Conservation (phyloP, 2,888 invertebrate species). For the Netelia virgata region DNA sequence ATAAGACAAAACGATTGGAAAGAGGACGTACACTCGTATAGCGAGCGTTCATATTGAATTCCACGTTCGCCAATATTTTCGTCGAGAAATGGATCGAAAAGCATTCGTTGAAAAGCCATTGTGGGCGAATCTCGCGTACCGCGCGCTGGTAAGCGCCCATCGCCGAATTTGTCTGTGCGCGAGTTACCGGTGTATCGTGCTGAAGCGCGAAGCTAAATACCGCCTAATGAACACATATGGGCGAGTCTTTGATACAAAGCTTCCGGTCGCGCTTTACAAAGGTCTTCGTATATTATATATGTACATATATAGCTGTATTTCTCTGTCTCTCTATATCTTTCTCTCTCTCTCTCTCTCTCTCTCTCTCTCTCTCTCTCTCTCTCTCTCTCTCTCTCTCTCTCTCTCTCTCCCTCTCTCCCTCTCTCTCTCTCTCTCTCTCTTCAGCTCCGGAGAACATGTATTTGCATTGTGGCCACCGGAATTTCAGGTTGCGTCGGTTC, state of each 20-base stretch:
- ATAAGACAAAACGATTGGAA: slow-evolving; percentile 20
- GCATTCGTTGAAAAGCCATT: slow-evolving; percentile 49
- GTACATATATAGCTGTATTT: too few relatives aligned
- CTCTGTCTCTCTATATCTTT: too few relatives aligned
- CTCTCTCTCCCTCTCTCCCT: neutral
- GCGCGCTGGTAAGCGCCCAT: too few relatives aligned
- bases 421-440: slow-evolving; percentile 12
- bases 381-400: slow-evolving; percentile 11
- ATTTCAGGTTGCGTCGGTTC: slow-evolving; percentile 75
- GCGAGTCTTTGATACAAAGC: slow-evolving; percentile 80
- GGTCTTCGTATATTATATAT: slow-evolving; percentile 30
- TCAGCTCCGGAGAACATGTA: slow-evolving; percentile 64
- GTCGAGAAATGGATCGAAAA: slow-evolving; percentile 39
- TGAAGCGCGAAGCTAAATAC: slow-evolving; percentile 76
- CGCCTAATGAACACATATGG: slow-evolving; percentile 81
- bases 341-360: slow-evolving; percentile 1
- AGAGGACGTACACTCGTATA: neutral
- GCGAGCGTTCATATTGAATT: neutral
- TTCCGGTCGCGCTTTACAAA: slow-evolving; percentile 74
- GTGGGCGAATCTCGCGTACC: slow-evolving; percentile 26
- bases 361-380: slow-evolving; percentile 1
- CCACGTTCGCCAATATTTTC: slow-evolving; percentile 15
- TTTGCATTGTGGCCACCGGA: slow-evolving; percentile 79
- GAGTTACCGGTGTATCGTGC: slow-evolving; percentile 3
- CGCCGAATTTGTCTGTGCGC: neutral